These are phyloP conservation scores for Thera britannica DNA, from an alignment of 2,888 invertebrate species.

Conservation along the genomic window DNA sequence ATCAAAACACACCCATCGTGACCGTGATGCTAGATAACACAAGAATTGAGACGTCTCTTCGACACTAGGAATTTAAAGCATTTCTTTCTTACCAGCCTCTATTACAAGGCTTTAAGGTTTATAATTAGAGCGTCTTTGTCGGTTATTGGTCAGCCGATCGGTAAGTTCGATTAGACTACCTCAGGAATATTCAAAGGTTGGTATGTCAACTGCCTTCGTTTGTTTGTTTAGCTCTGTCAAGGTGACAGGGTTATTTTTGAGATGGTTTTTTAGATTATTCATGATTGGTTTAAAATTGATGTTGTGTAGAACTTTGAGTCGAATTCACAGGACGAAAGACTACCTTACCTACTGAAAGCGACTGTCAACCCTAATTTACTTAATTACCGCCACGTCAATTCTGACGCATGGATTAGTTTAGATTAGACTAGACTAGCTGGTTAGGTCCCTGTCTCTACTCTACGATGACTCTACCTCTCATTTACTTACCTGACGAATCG, in stretches of 20 bases:
- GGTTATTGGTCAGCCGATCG: constrained; percentile 58
- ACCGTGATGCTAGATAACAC: constrained; percentile 65
- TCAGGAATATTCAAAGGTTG: constrained; percentile 68
- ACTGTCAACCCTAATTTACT: too few relatives aligned
- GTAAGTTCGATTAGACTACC: constrained; percentile 74
- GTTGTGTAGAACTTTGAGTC: background rate
- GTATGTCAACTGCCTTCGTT: constrained; percentile 56
- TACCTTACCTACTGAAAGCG: too few relatives aligned
- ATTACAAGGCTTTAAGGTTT: constrained; percentile 39
- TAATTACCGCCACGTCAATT: too few relatives aligned
- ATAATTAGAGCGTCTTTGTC: constrained; percentile 37
- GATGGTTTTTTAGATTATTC: constrained; percentile 33
- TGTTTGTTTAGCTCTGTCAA: constrained; percentile 52
- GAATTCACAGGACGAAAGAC: background rate
- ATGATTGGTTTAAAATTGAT: constrained; percentile 1
- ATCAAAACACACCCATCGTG: constrained; percentile 48
- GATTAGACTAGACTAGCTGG: too few relatives aligned
- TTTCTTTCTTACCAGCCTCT: constrained; percentile 38
- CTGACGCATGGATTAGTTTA: too few relatives aligned
- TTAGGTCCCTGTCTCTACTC: too few relatives aligned
- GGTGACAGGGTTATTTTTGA: constrained; percentile 41
- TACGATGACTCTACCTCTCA: too few relatives aligned
- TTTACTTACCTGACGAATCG: too few relatives aligned
- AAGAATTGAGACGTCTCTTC: constrained; percentile 76
- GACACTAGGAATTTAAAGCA: constrained; percentile 68